phyloP scores from a whole-genome alignment of 2,888 invertebrate genomes.

The Biston betularia region DNA sequence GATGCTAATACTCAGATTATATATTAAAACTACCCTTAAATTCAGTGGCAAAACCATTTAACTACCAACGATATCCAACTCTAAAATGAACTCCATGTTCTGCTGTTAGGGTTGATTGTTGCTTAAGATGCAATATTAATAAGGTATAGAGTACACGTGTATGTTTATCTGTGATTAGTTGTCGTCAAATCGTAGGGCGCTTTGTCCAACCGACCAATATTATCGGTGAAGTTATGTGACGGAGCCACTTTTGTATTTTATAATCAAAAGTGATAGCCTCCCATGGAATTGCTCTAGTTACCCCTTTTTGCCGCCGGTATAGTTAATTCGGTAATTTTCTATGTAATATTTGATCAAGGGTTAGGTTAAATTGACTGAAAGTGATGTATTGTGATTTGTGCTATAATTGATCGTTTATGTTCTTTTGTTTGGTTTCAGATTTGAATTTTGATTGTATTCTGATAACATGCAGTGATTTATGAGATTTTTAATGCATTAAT shows the following conservation, averaged over 20 bases:
- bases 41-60: constrained; percentile 26
- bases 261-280: background rate
- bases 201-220: constrained; percentile 44
- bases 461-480: constrained; percentile 18
- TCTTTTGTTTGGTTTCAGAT: constrained; percentile 44
- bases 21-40: constrained; percentile 44
- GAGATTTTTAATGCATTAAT: constrained; percentile 6
- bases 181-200: constrained; percentile 46
- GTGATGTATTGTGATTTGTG: constrained; percentile 71
- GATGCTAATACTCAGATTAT: constrained; percentile 63
- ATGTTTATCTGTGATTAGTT: constrained; percentile 70
- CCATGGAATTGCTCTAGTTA: background rate
- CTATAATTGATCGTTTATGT: constrained; percentile 55
- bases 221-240: background rate
- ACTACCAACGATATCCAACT: background rate
- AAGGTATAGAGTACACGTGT: constrained; percentile 75
- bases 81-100: constrained; percentile 16
- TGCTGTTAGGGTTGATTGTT: constrained; percentile 22
- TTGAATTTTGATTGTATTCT: constrained; percentile 34
- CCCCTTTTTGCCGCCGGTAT: background rate
- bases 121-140: constrained; percentile 49
- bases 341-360: constrained; percentile 56
- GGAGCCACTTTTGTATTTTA: background rate
- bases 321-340: background rate
- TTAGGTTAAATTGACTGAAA: constrained; percentile 73